Evolutionary conservation across 2,888 invertebrate species (phyloP).

Genomic region (Notodonta ziczac): DNA sequence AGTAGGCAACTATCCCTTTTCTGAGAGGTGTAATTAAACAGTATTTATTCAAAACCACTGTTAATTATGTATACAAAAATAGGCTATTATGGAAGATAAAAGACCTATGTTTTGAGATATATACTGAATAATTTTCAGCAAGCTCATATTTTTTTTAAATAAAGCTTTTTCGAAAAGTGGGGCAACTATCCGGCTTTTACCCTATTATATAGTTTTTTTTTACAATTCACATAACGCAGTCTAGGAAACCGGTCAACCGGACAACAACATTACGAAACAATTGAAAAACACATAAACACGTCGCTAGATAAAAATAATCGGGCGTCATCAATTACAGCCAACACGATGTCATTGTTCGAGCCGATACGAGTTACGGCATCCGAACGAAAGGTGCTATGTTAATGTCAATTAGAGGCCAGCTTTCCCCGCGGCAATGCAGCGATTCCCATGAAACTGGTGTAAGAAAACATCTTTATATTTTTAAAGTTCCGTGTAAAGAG

Average conservation of each 20-base stretch:
- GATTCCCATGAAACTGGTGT: slow-evolving; percentile 29
- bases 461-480: slow-evolving; percentile 26
- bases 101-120: too few species aligned
- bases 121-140: too few species aligned
- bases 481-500: slow-evolving; percentile 28
- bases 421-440: slow-evolving; percentile 50
- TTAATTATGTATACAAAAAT: too few species aligned
- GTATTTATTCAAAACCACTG: too few species aligned
- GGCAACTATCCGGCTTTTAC: too few species aligned
- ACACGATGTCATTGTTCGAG: slow-evolving; percentile 25
- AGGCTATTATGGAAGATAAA: too few species aligned
- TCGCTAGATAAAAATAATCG: slow-evolving; percentile 1
- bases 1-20: too few species aligned
- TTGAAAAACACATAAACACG: neutral
- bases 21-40: too few species aligned
- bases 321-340: slow-evolving; percentile 22
- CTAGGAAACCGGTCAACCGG: neutral
- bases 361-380: slow-evolving; percentile 26
- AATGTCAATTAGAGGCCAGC: slow-evolving; percentile 63
- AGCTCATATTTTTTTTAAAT: too few species aligned
- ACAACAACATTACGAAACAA: slow-evolving; percentile 4
- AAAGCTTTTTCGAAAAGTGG: too few species aligned
- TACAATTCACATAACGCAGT: too few species aligned
- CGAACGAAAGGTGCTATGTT: slow-evolving; percentile 69
- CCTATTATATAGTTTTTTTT: too few species aligned